Evolutionary conservation across 2,888 invertebrate genomes (phyloP), one percentile per base, ranked within the genome.

Genomic region (Eupithecia tripunctaria): DNA sequence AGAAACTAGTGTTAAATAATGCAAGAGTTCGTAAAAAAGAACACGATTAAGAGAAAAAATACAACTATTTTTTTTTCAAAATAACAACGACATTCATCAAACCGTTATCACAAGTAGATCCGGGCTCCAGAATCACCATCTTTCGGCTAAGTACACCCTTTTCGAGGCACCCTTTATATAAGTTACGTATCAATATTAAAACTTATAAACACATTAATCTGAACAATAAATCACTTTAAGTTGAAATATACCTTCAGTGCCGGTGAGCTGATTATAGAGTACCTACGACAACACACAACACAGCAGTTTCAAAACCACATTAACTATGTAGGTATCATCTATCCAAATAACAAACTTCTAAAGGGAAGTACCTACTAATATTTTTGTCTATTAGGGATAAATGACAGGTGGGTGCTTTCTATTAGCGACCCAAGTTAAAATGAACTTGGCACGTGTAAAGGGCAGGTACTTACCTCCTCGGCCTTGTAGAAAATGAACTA

Each of bases 401-500:
- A 60, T 60, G 27, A 29, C 29, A 60, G 60, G 21, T 14, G 56
- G 21, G 51, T 51, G 51, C 21, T 56, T 56, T 2, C 18, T 60
- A 29, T 60, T 60, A 51, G n/a, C 47, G n/a, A n/a, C 47, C 36
- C n/a, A 21, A 38, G 38, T 64, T 21, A 25, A 64, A 18, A 6
- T 21, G 38, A 36, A 41, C 38, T 41, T 38, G 64, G 15, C 64
- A 38, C 38, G 64, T 64, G 64, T 41, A 25, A 38, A 21, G 56
- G 25, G 38, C 38, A 64, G 18, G 64, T 38, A 64, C 38, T 64
- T 38, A n/a, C n/a, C n/a, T n/a, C n/a, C n/a, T n/a, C n/a, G 64
- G 25, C 64, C 64, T 64, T 64, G 64, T 25, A 64, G 64, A 36
- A 64, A 38, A 41, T 64, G 36, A 64, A 64, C 38, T 38, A 64